Base-by-base conservation (phyloP, 2,888 invertebrate species). In the Mesochorus sp. region DNA sequence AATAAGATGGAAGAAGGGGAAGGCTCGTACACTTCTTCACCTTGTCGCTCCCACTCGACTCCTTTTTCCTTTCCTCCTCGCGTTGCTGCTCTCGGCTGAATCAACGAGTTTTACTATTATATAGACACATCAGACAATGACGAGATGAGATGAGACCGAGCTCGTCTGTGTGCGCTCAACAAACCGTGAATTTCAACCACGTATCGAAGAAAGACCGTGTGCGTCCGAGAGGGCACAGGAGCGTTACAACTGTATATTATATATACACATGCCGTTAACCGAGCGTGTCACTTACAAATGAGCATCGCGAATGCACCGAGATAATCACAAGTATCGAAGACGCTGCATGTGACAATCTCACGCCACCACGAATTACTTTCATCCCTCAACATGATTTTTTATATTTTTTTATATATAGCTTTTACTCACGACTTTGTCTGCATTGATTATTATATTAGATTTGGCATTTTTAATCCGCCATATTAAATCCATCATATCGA, bases 71-170 rank as follows among this genome's bases (percentile, higher is more conserved):
- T 67, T 77, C 44, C 72, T 47, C 61, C 28, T 2, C 12, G 8
- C 39, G 51, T 42, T 55, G 55, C 68, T n/a, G n/a, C n/a, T n/a
- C n/a, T 39, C 17, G 39, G 57, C 28, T 26, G 71, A 26, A 67
- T 76, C 62, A 55, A 77, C 73, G 39, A 59, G 67, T 39, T 26
- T 53, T 67, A 61, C 53, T 71, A 42, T n/a, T n/a, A n/a, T n/a
- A n/a, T n/a, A n/a, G n/a, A n/a, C 34, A 53, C 71, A 66, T 77
- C 76, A 26, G 34, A 57, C 59, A 74, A 12, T 21, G n/a, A 76
- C 57, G 31, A 71, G 59, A 26, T 34, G 44, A 59, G 42, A 71
- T 42, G 71, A 42, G 64, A 51, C 34, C 49, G 8, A 5, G 31
- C 8, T 31, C 8, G 3, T 31, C 8, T 31, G 17, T 28, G 24